phyloP scores from a whole-genome alignment of 2,888 invertebrate species.

The Prenolepis imparis region DNA sequence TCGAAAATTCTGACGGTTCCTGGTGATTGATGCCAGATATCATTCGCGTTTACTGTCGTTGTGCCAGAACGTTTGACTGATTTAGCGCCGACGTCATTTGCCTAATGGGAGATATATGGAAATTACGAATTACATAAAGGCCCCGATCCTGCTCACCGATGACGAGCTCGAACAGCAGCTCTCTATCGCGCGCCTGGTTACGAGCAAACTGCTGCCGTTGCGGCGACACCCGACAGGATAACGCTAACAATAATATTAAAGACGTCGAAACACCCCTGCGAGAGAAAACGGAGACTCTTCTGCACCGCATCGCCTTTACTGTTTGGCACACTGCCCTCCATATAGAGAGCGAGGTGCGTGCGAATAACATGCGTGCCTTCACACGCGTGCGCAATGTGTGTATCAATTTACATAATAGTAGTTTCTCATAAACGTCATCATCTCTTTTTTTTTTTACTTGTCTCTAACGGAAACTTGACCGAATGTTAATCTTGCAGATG shows the following conservation, averaged over 20 bases:
- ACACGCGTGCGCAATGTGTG: neutral
- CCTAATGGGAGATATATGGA: constrained; percentile 27
- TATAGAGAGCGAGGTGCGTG: constrained; percentile 88
- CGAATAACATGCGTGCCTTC: neutral
- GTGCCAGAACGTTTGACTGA: neutral
- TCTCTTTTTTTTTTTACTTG: neutral
- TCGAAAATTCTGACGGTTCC: neutral
- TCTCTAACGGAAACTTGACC: neutral
- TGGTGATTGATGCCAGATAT: neutral
- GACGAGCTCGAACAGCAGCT: constrained; percentile 80
- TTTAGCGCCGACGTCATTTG: constrained; percentile 20
- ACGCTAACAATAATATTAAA: constrained; percentile 77
- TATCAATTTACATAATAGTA: neutral
- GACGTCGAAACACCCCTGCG: constrained; percentile 84
- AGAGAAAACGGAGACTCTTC: constrained; percentile 88
- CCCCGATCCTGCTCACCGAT: constrained; percentile 63
- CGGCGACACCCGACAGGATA: constrained; percentile 76
- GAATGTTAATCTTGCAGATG: neutral
- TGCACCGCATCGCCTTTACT: constrained; percentile 91
- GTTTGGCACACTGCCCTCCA: constrained; percentile 92
- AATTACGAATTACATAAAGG: constrained; percentile 25
- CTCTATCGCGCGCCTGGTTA: constrained; percentile 80
- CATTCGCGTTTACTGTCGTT: constrained; percentile 1
- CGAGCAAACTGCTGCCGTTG: constrained; percentile 82
- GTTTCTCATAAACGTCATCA: neutral